A percentile compares a stretch with the other conserved stretches of the same genome.
Conservation (phyloP, 2,888 invertebrate species). For the Ichneumoninae sp. region DNA sequence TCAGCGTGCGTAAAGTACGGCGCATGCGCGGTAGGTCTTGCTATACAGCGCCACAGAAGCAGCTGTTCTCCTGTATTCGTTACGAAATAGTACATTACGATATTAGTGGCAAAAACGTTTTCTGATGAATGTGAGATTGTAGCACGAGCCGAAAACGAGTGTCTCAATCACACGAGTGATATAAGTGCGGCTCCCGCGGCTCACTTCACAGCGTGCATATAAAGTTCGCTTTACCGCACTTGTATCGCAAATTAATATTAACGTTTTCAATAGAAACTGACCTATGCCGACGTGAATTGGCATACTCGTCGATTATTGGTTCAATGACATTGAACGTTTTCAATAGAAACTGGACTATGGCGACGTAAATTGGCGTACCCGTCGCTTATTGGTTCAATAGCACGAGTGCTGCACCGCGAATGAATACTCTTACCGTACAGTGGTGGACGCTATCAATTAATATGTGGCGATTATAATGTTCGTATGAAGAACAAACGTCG, state of each 20-base stretch:
- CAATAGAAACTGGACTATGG: neutral
- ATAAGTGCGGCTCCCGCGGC: no score
- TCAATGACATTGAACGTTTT: neutral
- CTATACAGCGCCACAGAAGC: no score
- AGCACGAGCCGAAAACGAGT: no score
- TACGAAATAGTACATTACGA: no score
- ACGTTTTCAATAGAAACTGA: neutral
- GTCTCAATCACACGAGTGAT: no score
- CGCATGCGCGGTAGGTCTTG: no score
- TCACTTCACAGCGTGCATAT: no score
- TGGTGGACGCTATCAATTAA: conserved; percentile 29
- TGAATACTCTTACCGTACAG: neutral
- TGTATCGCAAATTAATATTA: neutral
- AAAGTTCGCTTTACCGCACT: no score
- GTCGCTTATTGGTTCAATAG: conserved; percentile 7
- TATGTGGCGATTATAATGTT: conserved; percentile 14
- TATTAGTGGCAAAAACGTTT: no score
- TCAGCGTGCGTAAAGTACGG: no score
- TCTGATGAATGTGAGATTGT: no score
- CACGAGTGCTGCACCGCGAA: conserved; percentile 15
- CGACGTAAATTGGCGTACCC: neutral
- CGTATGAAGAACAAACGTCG: neutral
- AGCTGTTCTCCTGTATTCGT: no score
- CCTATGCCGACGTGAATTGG: neutral
- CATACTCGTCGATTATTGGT: neutral